Evolutionary conservation across 2,113 vertebrate genomes (phyloP).

Genomic region (Tringa solitaria): DNA sequence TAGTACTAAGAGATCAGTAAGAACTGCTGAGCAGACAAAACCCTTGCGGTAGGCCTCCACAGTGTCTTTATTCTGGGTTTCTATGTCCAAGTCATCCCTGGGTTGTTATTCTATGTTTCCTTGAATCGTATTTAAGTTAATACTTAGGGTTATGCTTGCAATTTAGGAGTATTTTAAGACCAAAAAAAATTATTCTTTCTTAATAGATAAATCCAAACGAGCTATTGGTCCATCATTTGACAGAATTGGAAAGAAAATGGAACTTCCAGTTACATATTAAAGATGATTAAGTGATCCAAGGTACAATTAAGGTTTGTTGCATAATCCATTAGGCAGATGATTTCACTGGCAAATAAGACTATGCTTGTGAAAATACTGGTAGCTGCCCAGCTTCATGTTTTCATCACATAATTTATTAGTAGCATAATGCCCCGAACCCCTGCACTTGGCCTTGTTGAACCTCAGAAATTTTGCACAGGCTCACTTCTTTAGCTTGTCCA

Average conservation of each 20-base stretch:
- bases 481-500: neutral
- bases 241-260: neutral
- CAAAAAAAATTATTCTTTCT: neutral
- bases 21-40: neutral
- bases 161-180: neutral
- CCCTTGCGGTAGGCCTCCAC: neutral
- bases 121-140: neutral
- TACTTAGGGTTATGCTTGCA: neutral
- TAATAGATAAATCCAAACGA: neutral
- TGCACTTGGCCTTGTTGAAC: neutral
- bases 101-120: neutral
- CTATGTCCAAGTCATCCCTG: neutral
- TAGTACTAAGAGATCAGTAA: neutral
- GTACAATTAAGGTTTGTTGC: neutral
- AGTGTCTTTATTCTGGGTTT: neutral
- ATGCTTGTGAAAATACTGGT: neutral
- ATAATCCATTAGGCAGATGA: neutral
- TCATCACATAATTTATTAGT: neutral
- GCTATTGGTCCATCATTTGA: neutral
- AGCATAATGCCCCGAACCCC: neutral
- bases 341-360: neutral
- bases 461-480: neutral
- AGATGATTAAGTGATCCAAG: neutral
- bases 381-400: neutral
- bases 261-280: neutral